Evolutionary conservation across 2,113 vertebrate genomes (phyloP).

Genomic region (Petroica traversi): DNA sequence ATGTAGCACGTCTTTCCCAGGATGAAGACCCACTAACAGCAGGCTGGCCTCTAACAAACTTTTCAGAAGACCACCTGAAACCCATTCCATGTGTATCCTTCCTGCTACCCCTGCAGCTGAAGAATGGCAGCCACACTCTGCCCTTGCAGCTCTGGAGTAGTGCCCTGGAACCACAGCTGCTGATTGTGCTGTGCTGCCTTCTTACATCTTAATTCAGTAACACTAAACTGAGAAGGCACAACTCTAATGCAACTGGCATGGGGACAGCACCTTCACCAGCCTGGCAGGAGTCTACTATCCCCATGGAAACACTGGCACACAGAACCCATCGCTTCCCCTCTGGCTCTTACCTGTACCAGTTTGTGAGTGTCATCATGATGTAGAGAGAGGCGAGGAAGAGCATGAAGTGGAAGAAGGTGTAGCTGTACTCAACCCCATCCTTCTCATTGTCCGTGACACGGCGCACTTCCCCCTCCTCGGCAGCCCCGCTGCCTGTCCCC

Average conservation of each 20-base stretch:
- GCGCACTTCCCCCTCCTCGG: conserved; percentile 67
- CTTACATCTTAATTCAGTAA: neutral
- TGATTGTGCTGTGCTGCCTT: neutral
- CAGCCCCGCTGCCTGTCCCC: conserved; percentile 14
- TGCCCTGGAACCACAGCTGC: neutral
- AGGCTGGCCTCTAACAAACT: neutral
- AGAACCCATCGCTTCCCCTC: neutral
- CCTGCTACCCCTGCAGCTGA: neutral
- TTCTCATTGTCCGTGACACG: conserved; percentile 86
- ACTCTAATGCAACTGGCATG: neutral
- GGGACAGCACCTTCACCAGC: neutral
- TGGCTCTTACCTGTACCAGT: conserved; percentile 91
- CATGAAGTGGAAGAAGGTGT: conserved; percentile 91
- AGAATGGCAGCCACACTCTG: neutral
- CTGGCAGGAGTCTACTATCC: neutral
- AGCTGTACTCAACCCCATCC: conserved; percentile 89
- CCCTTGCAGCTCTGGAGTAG: neutral
- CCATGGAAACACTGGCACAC: neutral
- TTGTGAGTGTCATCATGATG: conserved; percentile 97
- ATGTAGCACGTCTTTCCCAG: neutral
- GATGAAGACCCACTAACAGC: neutral
- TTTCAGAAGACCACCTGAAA: neutral
- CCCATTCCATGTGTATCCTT: neutral
- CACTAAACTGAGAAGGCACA: neutral
- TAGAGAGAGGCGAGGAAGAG: conserved; percentile 90